These are phyloP conservation scores for Excalfactoria chinensis DNA, from an alignment of 2,113 vertebrate genomes.

Conservation along the genomic window DNA sequence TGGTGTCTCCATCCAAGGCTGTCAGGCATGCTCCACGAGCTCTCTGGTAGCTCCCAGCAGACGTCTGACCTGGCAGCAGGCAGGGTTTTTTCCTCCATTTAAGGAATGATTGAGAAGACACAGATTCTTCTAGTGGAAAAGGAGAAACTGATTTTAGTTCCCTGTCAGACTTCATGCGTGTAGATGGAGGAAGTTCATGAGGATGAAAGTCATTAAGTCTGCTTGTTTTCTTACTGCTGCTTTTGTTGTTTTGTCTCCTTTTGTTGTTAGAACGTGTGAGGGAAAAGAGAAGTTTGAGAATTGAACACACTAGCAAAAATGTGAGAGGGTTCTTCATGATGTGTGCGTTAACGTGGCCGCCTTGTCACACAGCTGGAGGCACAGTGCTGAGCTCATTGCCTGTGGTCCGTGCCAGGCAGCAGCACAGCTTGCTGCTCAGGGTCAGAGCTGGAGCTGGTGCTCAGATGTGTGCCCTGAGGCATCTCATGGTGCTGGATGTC, in stretches of 20 bases:
- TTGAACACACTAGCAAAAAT: background rate
- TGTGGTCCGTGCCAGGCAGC: background rate
- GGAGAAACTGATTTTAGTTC: background rate
- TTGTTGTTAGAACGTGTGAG: background rate
- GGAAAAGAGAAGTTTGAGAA: background rate
- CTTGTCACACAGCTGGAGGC: background rate
- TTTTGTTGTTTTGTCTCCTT: background rate
- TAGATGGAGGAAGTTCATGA: background rate
- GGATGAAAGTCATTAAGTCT: background rate
- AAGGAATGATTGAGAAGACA: background rate
- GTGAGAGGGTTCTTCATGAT: background rate
- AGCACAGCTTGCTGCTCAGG: background rate
- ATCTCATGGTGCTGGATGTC: fast-evolving
- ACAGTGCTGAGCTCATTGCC: background rate
- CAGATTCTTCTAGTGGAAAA: slow-evolving; percentile 35
- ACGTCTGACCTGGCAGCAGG: background rate
- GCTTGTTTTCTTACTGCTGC: background rate
- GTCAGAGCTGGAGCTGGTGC: background rate
- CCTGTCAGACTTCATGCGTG: background rate
- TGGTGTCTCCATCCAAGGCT: background rate
- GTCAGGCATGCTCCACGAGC: background rate
- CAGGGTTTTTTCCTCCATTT: background rate
- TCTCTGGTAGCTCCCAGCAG: slow-evolving; percentile 4
- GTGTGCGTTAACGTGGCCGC: background rate
- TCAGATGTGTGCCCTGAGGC: background rate